Conservation (phyloP, 2,888 invertebrate species). For the Elgonia sp. region DNA sequence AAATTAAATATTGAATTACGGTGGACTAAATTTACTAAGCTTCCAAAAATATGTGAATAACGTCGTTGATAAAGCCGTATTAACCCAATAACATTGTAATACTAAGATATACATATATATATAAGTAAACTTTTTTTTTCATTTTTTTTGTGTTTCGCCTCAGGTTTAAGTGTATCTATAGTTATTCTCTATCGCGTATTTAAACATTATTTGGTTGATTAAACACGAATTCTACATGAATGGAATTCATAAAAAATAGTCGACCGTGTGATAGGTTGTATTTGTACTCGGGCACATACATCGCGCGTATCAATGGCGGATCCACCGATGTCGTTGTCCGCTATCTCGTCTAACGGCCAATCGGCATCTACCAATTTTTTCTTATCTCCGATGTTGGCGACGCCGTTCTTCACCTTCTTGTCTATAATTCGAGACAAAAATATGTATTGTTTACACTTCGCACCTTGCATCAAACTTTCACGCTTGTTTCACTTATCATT, state of each 20-base stretch:
- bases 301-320: conserved; percentile 71
- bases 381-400: conserved; percentile 65
- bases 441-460: conserved; percentile 53
- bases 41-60: neutral
- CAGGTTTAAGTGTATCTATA: conserved; percentile 30
- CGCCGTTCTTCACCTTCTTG: conserved; percentile 55
- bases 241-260: conserved; percentile 56
- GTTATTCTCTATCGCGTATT: conserved; percentile 40
- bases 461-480: conserved; percentile 61
- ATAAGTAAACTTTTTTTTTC: neutral
- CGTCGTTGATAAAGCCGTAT: neutral
- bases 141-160: neutral
- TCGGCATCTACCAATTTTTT: conserved; percentile 57
- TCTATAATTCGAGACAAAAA: conserved; percentile 54
- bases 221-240: conserved; percentile 67
- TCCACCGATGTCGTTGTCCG: conserved; percentile 67
- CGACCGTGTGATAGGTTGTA: conserved; percentile 48
- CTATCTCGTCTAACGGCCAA: conserved; percentile 60
- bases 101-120: neutral
- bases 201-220: conserved; percentile 65
- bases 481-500: conserved; percentile 39
- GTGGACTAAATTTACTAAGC: neutral
- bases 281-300: conserved; percentile 59
- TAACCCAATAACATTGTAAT: conserved; percentile 17
- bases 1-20: neutral